Evolutionary conservation across 1,140 invertebrate species (phyloP).

Genomic region (Limonius californicus): DNA sequence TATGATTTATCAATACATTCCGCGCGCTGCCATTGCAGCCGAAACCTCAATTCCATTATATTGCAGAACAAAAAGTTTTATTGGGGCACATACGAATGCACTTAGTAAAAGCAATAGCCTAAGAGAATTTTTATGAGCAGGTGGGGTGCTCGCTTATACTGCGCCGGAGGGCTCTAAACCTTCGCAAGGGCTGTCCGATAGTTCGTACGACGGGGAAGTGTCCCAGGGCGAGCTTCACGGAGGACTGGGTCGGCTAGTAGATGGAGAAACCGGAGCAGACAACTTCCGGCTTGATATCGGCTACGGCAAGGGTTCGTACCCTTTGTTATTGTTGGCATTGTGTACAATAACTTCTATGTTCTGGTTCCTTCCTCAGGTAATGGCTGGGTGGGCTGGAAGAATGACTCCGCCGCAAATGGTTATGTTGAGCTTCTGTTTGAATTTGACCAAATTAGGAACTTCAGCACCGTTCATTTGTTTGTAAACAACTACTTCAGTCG

Average conservation of each 20-base stretch:
- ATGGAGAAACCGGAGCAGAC: conserved; percentile 65
- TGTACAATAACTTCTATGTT: conserved; percentile 6
- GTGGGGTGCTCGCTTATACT: conserved; percentile 65
- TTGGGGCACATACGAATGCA: conserved; percentile 27
- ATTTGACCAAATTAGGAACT: conserved; percentile 65
- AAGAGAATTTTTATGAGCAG: conserved; percentile 46
- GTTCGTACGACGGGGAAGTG: conserved; percentile 66
- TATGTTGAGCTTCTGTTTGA: conserved; percentile 62
- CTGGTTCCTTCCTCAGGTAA: conserved; percentile 53
- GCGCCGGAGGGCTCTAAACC: conserved; percentile 61
- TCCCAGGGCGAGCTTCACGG: conserved; percentile 50
- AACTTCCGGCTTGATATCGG: conserved; percentile 64
- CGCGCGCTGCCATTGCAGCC: not conserved
- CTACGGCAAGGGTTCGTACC: conserved; percentile 53
- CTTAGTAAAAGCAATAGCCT: conserved; percentile 20
- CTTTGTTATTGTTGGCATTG: conserved; percentile 4
- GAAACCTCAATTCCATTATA: not conserved
- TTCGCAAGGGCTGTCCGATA: conserved; percentile 59
- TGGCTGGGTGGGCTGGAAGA: conserved; percentile 78
- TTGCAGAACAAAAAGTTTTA: conserved; percentile 17
- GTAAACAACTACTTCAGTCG: conserved; percentile 68
- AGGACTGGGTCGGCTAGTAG: conserved; percentile 68
- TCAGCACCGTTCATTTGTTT: conserved; percentile 62
- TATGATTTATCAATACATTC: conserved; percentile 27
- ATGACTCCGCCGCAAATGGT: conserved; percentile 53